Evolutionary conservation across 2,113 vertebrate species (phyloP), one percentile per base, ranked within the genome.

Genomic region (Boulengeromyrus knoepffleri): DNA sequence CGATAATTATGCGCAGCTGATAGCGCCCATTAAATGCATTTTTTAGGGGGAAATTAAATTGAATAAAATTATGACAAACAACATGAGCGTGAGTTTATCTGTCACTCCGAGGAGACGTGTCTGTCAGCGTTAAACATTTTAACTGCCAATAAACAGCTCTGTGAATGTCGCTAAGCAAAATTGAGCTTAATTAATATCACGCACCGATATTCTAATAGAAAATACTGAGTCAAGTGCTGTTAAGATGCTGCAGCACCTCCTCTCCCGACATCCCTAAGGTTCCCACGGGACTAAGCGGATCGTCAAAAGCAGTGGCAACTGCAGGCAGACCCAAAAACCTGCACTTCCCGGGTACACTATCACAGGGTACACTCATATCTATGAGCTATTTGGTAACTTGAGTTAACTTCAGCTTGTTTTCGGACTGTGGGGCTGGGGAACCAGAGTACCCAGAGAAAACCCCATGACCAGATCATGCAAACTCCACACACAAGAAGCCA

Each of bases 1-100:
- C 91, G 92, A 93, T 93, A 94, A 94, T 95, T 94, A 94, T 77
- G 36, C 70, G n/a, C 85, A 36, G 66, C 50, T 77, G 88, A 47
- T 31, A 45, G 66, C 13, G 15, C 52, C 52, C 42, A 2, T 8
- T 88, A 39, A 56, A 56, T 42, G 15, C 8, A 21, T 74, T 88
- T 47, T 88, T 70, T 24, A 53, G 24, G 31, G 49, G 31, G 50
- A 17, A 56, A 56, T 42, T 52, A 56, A 87, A 87, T 42, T 8
- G 15, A 87, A 53, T 87, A 31, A 56, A 39, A 87, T 87, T 27
- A 87, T 47, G 50, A 87, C 50, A 87, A 87, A 87, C 50, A 50
- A 56, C 85, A 87, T n/a, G 27, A 53, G 27, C 15, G 13, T 21
- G 24, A 52, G 85, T 39, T 50, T 87, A 87, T 27, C 50, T 27